A percentile compares a stretch with the other conserved stretches of the same genome.
These are phyloP conservation scores for Falco columbarius DNA, from an alignment of 2,797 vertebrate genomes.

Conservation along the genomic window DNA sequence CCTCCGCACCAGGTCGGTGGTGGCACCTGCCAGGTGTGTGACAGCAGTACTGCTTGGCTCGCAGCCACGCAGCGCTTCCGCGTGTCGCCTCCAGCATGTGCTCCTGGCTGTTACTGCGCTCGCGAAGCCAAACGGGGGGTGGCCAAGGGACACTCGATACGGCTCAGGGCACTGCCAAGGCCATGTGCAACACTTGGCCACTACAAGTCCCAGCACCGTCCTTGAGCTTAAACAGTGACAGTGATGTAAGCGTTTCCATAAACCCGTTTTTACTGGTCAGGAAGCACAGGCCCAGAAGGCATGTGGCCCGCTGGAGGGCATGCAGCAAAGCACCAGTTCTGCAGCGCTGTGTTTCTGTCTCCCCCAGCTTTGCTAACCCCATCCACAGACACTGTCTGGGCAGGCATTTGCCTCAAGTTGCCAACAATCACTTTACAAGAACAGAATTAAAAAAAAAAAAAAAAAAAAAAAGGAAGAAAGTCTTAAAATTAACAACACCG, in stretches of 20 bases:
- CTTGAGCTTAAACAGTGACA: neutral
- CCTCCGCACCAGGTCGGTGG: neutral
- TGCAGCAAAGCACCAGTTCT: neutral
- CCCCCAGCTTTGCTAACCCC: neutral
- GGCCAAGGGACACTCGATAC: neutral
- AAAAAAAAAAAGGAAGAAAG: neutral
- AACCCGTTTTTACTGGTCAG: neutral
- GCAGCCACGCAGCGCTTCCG: neutral
- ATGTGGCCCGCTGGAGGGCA: neutral
- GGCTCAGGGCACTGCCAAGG: neutral
- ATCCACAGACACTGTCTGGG: neutral
- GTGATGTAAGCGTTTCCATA: neutral
- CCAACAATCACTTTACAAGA: fast-evolving
- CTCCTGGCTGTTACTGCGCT: neutral
- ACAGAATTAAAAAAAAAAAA: neutral
- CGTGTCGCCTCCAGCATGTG: neutral
- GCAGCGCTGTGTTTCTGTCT: neutral
- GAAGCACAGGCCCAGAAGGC: neutral
- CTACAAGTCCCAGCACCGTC: neutral
- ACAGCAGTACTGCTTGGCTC: neutral
- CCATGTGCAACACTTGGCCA: neutral
- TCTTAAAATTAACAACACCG: fast-evolving
- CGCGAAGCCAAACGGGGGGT: neutral
- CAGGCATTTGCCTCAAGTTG: neutral
- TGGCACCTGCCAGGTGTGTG: fast-evolving